Evolutionary conservation across 2,113 vertebrate genomes (phyloP).

Genomic region (Dromiciops gliroides): DNA sequence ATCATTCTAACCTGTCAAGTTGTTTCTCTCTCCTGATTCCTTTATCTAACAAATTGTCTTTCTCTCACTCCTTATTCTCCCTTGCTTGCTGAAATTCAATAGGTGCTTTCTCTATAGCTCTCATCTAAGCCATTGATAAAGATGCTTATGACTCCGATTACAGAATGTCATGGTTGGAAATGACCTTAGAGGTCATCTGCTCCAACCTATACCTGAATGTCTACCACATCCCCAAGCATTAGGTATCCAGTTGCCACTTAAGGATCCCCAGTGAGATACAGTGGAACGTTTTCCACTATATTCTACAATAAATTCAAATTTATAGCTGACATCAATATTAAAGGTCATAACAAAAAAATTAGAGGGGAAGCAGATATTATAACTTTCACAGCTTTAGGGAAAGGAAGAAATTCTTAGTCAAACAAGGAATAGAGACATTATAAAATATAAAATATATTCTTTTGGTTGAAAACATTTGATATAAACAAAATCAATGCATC

Average conservation of each 20-base stretch:
- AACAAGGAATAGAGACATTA: not conserved
- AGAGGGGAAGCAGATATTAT: not conserved
- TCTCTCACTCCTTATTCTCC: not conserved
- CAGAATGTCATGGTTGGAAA: not conserved
- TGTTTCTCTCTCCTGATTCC: not conserved
- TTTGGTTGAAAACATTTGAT: not conserved
- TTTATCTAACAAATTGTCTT: not conserved
- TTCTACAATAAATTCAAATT: not conserved
- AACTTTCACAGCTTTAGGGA: not conserved
- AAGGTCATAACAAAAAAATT: not conserved
- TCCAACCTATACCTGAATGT: not conserved
- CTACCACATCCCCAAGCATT: not conserved
- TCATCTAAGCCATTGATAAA: not conserved
- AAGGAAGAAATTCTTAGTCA: not conserved
- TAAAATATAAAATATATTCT: not conserved
- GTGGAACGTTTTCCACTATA: not conserved
- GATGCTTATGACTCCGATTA: not conserved
- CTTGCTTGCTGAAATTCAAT: not conserved
- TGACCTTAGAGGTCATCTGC: not conserved
- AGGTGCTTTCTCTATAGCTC: not conserved
- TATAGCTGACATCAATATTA: not conserved
- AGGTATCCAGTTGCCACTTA: not conserved
- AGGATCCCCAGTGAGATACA: not conserved
- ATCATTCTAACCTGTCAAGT: not conserved
- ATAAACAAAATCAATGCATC: not conserved